Evolutionary conservation across 2,797 vertebrate species (phyloP).

Genomic region (Holocentrus rufus): DNA sequence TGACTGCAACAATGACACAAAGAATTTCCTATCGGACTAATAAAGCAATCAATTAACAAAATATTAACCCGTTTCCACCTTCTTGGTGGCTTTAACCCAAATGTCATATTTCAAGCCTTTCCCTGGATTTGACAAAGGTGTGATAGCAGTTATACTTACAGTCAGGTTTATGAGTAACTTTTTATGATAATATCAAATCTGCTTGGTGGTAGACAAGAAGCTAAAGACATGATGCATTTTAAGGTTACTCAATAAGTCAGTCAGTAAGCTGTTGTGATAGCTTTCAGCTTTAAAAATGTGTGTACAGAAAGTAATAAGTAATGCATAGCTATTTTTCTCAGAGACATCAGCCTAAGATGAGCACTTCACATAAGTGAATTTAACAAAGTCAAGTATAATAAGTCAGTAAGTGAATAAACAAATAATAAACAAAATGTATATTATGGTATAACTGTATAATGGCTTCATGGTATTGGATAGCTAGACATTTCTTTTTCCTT

Average conservation of each 20-base stretch:
- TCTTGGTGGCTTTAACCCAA: not conserved
- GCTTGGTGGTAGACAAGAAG: too few relatives aligned
- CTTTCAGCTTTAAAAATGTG: too few relatives aligned
- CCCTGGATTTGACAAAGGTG: not conserved
- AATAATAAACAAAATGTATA: not conserved
- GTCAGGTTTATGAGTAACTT: not conserved
- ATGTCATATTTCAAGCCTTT: not conserved
- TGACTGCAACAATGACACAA: too few relatives aligned
- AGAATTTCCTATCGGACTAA: too few relatives aligned
- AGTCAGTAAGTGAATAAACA: constrained; percentile 11
- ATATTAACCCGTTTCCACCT: not conserved
- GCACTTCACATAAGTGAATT: too few relatives aligned
- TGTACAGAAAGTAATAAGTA: too few relatives aligned
- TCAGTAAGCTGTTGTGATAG: too few relatives aligned
- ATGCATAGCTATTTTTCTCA: too few relatives aligned
- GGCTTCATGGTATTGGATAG: not conserved
- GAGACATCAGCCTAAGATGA: too few relatives aligned
- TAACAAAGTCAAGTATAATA: not conserved
- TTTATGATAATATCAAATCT: not conserved
- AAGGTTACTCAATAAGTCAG: too few relatives aligned
- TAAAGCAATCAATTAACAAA: not conserved
- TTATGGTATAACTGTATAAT: not conserved
- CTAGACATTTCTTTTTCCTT: constrained; percentile 58
- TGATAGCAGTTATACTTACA: not conserved
- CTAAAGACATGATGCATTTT: too few relatives aligned